Conservation (phyloP, 2,888 invertebrate genomes). For the Orgyia antiqua region DNA sequence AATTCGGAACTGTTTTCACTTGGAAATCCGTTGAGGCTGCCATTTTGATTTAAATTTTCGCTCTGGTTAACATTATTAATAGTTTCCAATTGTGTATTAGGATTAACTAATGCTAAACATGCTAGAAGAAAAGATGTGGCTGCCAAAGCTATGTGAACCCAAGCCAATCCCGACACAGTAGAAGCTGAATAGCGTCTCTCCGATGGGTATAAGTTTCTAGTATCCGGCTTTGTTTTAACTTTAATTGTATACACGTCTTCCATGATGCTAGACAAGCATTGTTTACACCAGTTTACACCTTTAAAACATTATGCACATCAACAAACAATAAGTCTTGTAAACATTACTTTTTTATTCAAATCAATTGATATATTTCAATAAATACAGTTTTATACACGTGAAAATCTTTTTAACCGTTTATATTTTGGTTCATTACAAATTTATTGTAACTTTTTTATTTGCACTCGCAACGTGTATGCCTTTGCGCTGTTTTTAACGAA, state of each 20-base stretch:
- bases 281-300: conserved; percentile 27
- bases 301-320: conserved; percentile 18
- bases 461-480: conserved; percentile 8
- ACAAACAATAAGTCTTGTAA: conserved; percentile 5
- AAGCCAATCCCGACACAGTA: conserved; percentile 80
- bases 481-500: conserved; percentile 6
- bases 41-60: conserved; percentile 9
- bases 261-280: conserved; percentile 57
- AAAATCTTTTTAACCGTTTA: conserved; percentile 6
- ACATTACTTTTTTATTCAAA: conserved; percentile 3
- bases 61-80: conserved; percentile 5
- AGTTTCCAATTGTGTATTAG: conserved; percentile 28
- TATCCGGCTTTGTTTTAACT: conserved; percentile 80
- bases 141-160: conserved; percentile 80
- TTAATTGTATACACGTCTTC: conserved; percentile 83
- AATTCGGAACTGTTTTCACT: conserved; percentile 12
- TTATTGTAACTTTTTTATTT: conserved; percentile 6
- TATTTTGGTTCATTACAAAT: conserved; percentile 7
- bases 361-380: conserved; percentile 8
- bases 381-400: conserved; percentile 7
- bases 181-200: conserved; percentile 83
- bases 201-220: conserved; percentile 79
- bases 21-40: conserved; percentile 8
- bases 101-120: conserved; percentile 66
- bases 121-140: conserved; percentile 77